Base-by-base conservation (phyloP, 2,888 invertebrate genomes). In the Drosophila mimetica region DNA sequence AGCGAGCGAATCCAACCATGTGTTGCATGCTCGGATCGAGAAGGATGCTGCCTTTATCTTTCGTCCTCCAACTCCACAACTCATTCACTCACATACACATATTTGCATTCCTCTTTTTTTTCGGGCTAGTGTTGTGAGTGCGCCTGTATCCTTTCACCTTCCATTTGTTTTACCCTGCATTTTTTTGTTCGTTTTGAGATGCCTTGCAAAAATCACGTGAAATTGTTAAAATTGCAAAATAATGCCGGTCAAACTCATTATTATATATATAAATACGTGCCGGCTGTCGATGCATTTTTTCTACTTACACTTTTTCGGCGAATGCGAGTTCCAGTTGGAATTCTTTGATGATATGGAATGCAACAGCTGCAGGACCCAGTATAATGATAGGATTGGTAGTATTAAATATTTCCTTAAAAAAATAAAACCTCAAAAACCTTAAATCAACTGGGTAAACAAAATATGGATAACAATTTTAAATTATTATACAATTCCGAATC, bases 221-320 rank as follows among this genome's bases (percentile, higher is more conserved):
- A 72, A 83, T 83, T 81, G 71, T 86, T 72, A 60, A 86, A 86
- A 86, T 81, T 72, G 80, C 84, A 72, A 74, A 83, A 81, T 81
- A 79, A 81, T 86, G 84, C 86, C 86, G 80, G 84, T 83, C 86
- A 80, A 83, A 83, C 84, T 86, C 84, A 80, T 83, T 86, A 82
- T 79, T 44, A 51, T 39, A 11, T 18, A 13, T 39, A 39, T 39
- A 13, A 16, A 18, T 53, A 22, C 13, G 41, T 11, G 18, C 48
- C 39, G 51, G 30, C 18, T 37, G 7, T 44, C 22, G 16, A 51
- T 60, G 42, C 41, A 14, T 74, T 34, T 34, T 11, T 47, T n/a
- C 28, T 1, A 34, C 34, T 14, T 47, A 22, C 44, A 13, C 13
- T 36, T 13, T 14, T 34, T 28, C 42, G 37, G 39, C 25, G 37